Percentiles rank a stretch among this genome's conserved stretches.
phyloP scores from a whole-genome alignment of 2,113 vertebrate species.

The Potamarius usumacintae region DNA sequence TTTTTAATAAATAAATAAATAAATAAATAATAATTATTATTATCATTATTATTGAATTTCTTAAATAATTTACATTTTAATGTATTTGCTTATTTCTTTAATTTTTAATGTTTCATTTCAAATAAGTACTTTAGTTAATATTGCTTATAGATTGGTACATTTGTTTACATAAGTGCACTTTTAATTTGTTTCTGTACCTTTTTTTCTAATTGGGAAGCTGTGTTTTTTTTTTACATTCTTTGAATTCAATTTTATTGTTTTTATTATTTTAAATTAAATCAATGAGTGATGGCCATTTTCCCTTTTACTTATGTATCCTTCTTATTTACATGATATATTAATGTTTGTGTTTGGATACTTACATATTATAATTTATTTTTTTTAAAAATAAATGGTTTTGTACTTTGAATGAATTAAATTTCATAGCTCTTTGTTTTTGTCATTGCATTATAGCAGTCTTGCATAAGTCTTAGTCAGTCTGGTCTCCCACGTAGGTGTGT shows the following conservation, averaged over 20 bases:
- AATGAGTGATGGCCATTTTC: neutral
- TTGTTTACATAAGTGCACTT: neutral
- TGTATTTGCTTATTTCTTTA: neutral
- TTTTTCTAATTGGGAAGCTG: no score
- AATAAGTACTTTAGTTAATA: neutral
- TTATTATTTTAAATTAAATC: neutral
- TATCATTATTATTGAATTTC: neutral
- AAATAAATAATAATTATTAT: neutral
- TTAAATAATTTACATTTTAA: neutral
- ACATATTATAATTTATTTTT: neutral
- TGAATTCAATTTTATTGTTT: neutral
- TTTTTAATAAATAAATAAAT: neutral
- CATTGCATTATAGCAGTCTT: conserved; percentile 23
- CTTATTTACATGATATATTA: neutral
- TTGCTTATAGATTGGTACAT: neutral
- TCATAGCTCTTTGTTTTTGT: conserved; percentile 1
- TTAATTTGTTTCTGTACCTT: no score
- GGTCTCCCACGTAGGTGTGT: conserved; percentile 27
- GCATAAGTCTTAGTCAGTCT: conserved; percentile 28
- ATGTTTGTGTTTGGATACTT: neutral
- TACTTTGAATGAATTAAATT: neutral
- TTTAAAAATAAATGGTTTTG: neutral
- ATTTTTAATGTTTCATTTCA: neutral
- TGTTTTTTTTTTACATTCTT: neutral
- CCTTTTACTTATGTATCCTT: neutral